Evolutionary conservation across 2,888 invertebrate species (phyloP).

Genomic region (Eupithecia dodoneata): DNA sequence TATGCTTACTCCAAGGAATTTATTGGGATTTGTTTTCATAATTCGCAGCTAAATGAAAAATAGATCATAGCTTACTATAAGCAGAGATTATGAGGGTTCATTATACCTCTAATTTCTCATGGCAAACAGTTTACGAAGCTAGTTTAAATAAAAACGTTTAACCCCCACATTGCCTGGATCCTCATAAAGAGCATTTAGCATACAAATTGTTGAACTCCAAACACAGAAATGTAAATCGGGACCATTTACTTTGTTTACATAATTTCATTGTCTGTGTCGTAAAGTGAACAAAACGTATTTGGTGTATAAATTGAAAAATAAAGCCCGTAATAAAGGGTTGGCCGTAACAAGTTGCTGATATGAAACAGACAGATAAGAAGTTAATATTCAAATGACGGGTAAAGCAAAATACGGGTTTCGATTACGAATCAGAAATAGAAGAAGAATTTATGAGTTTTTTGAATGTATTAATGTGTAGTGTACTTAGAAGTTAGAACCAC

Average conservation of each 20-base stretch:
- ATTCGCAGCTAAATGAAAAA: no score
- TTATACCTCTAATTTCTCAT: no score
- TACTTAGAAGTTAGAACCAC: no score
- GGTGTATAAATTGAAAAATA: not conserved
- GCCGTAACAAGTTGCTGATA: not conserved
- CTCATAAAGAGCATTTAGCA: conserved; percentile 1
- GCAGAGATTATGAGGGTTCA: no score
- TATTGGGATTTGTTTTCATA: no score
- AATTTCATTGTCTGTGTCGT: conserved; percentile 16
- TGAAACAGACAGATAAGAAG: not conserved
- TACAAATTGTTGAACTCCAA: conserved; percentile 3
- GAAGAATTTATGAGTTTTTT: no score
- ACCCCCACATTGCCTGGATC: not conserved
- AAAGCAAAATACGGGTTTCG: not conserved
- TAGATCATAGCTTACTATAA: no score
- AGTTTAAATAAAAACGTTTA: not conserved
- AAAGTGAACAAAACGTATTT: conserved; percentile 2
- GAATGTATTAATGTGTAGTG: no score
- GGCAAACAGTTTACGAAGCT: no score
- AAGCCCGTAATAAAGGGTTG: not conserved
- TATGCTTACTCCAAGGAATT: no score
- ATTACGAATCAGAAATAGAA: not conserved
- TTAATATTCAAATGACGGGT: not conserved
- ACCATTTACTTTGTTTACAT: conserved; percentile 12
- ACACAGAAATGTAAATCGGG: conserved; percentile 8